Percentiles rank a stretch among this genome's conserved stretches.
Conservation (phyloP, 2,888 invertebrate species). For the Mesorhabditis belari region DNA sequence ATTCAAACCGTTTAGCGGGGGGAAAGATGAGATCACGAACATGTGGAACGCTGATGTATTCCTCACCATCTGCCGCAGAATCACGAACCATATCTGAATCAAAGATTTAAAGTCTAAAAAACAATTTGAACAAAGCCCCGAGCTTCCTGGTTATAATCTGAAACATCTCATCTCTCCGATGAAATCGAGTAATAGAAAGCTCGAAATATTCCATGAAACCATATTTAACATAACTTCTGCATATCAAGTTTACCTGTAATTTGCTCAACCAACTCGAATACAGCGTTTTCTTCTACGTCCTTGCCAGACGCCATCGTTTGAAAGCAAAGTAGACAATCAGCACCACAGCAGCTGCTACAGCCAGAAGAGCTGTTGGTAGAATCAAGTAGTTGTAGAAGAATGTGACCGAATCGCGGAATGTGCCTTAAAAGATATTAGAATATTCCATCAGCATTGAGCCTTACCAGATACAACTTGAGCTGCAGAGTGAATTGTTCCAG, state of each 20-base stretch:
- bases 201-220: no score
- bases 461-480: slow-evolving; percentile 17
- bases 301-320: no score
- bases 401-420: slow-evolving; percentile 19
- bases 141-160: no score
- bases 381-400: slow-evolving; percentile 43
- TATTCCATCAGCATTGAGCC: not conserved
- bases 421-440: slow-evolving; percentile 18
- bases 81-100: slow-evolving; percentile 19
- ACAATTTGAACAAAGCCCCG: no score
- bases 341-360: slow-evolving; percentile 16
- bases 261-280: slow-evolving; percentile 35
- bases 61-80: slow-evolving; percentile 16
- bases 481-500: slow-evolving; percentile 12
- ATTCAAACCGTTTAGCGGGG: slow-evolving; percentile 59
- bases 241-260: slow-evolving; percentile 28
- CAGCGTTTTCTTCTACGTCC: slow-evolving; percentile 18
- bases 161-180: no score
- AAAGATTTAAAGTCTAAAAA: not conserved
- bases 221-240: no score
- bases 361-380: slow-evolving; percentile 18
- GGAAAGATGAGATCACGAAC: slow-evolving; percentile 82
- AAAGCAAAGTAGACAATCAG: slow-evolving; percentile 20
- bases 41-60: slow-evolving; percentile 72
- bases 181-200: no score